These are phyloP conservation scores for Brachypodius melanocephalos DNA, from an alignment of 2,113 vertebrate genomes.

Conservation along the genomic window DNA sequence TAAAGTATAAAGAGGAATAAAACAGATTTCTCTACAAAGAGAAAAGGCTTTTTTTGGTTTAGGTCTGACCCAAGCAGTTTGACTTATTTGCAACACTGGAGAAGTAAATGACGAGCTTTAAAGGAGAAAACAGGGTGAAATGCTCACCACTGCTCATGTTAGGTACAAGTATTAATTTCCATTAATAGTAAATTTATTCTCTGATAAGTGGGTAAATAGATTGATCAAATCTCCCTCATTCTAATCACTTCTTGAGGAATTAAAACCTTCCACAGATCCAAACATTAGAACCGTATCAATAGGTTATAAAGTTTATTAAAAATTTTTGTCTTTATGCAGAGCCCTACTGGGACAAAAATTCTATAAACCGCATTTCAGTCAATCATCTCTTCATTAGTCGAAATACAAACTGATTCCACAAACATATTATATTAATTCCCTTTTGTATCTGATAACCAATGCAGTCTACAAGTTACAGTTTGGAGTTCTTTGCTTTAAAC, in stretches of 20 bases:
- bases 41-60: not conserved
- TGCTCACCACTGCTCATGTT: not conserved
- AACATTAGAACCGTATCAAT: rapidly evolving
- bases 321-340: not conserved
- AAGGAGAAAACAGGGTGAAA: not conserved
- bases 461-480: not conserved
- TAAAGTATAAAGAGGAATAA: not conserved
- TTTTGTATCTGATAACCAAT: not conserved
- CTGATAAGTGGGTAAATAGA: not conserved
- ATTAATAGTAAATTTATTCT: not conserved
- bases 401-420: not conserved
- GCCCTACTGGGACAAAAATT: not conserved
- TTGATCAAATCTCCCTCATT: not conserved
- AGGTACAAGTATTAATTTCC: not conserved
- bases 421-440: not conserved
- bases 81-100: not conserved
- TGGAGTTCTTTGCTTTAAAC: not conserved
- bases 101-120: not conserved
- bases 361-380: not conserved
- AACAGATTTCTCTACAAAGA: not conserved
- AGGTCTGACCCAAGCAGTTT: not conserved
- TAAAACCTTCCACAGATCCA: not conserved
- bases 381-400: not conserved
- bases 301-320: not conserved
- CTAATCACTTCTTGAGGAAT: not conserved